phyloP scores from a whole-genome alignment of 2,113 vertebrate species.

The pig (Sus scrofa) region T2T-Sscrofa CM000817.6:76918001-76918500 shows the following conservation, averaged over 20 bases:
- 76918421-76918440: no score
- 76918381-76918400: no score
- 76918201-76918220: neutral
- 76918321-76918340: neutral
- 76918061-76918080: neutral
- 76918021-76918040: neutral
- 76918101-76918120: neutral
- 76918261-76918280: neutral
- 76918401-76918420: no score
- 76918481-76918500: no score
- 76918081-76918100: neutral
- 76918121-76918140: accelerated
- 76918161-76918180: accelerated
- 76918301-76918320: neutral
- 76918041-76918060: neutral
- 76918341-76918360: neutral
- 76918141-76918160: accelerated
- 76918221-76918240: accelerated
- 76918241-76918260: neutral
- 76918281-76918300: neutral
- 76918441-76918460: no score
- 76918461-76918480: no score
- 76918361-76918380: no score
- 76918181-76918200: neutral
- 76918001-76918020: no score